Conservation (phyloP, 1,140 invertebrate genomes). For the Heliconius congener region DNA sequence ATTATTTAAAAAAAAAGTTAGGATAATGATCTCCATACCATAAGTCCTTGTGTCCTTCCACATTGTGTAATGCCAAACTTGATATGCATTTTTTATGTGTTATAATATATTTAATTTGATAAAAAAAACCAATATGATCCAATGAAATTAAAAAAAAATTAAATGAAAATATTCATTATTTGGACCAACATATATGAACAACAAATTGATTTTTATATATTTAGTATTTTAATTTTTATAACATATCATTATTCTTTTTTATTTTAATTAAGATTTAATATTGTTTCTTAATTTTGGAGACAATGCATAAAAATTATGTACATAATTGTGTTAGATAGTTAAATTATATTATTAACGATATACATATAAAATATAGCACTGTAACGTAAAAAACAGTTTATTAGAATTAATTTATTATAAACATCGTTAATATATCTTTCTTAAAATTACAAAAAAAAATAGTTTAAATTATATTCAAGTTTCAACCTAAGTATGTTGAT, state of each 20-base stretch:
- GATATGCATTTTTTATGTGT: not conserved
- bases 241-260: constrained; percentile 2
- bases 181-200: not conserved
- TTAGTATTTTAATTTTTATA: constrained; percentile 3
- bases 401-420: not conserved
- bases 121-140: too few species aligned
- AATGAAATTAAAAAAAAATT: not conserved
- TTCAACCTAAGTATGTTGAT: too few species aligned
- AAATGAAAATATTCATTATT: not conserved
- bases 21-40: constrained; percentile 5
- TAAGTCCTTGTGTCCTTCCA: constrained; percentile 3
- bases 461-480: too few species aligned
- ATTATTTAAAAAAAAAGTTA: not conserved
- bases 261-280: not conserved
- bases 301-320: not conserved
- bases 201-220: not conserved
- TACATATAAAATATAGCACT: not conserved
- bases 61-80: constrained; percentile 8
- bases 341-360: not conserved
- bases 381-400: not conserved
- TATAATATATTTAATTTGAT: not conserved
- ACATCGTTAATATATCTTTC: not conserved
- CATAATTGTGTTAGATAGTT: constrained; percentile 11
- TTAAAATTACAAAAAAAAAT: not conserved
- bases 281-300: not conserved